Evolutionary conservation across 2,797 vertebrate species (phyloP).

Genomic region (Leucoraja ocellata): DNA sequence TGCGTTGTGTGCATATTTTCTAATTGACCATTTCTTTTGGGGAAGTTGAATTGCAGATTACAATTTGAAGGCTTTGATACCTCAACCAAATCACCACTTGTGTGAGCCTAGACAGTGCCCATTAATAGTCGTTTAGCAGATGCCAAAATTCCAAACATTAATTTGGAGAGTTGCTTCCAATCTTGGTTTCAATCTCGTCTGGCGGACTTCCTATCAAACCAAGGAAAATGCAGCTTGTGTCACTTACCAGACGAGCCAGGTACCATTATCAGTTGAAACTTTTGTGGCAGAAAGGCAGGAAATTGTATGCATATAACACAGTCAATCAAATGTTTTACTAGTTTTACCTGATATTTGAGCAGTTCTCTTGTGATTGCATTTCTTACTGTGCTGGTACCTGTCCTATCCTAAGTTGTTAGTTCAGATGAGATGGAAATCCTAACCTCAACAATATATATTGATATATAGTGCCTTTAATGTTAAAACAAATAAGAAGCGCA

Average conservation of each 20-base stretch:
- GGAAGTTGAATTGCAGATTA: background rate
- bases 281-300: background rate
- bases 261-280: background rate
- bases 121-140: background rate
- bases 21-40: background rate
- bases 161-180: background rate
- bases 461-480: too few relatives aligned
- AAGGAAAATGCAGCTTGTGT: background rate
- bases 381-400: background rate
- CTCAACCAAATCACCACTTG: background rate
- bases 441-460: background rate
- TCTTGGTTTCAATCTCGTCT: background rate
- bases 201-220: too few relatives aligned
- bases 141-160: background rate
- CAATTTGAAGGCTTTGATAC: background rate
- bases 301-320: background rate
- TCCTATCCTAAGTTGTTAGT: background rate
- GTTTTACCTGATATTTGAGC: background rate
- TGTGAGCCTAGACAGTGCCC: background rate
- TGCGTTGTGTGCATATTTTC: background rate
- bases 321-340: background rate
- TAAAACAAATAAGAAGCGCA: too few relatives aligned
- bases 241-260: background rate
- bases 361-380: background rate
- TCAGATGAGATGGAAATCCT: background rate